Base-by-base conservation (phyloP, 2,797 vertebrate genomes). In the Cryptoprocta ferox region DNA sequence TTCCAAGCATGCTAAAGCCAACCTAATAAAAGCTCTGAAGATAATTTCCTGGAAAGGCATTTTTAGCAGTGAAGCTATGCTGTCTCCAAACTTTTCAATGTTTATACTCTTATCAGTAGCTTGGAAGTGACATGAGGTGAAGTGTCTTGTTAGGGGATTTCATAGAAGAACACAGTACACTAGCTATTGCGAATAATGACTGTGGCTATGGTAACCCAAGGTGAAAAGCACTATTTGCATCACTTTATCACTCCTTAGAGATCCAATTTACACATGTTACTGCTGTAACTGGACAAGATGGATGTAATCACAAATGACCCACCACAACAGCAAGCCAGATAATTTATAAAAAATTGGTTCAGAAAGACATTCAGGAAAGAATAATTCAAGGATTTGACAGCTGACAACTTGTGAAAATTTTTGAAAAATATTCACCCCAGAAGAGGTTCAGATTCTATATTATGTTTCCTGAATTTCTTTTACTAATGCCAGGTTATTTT, bases 281-380 rank as follows among this genome's bases (percentile, higher is more conserved):
- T 96, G 45, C 93, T 97, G 5, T 91, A 98, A 97, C 79, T 68
- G 48, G 95, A 96, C 78, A 95, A 92, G 96, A 98, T 12, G 95
- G 89, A 98, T 98, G 53, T 84, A 98, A 98, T 98, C 88, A 97
- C 83, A 98, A 98, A 98, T 96, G 95, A 98, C 97, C 96, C 95
- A 90, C 88, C 92, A 97, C 93, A 97, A 97, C 78, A 94, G 59
- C 82, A 97, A 98, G 95, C 91, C 89, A 84, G 66, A 80, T 98
- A 96, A 76, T 94, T 66, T 68, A 98, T 59, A 0, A 82, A 94
- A 98, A 97, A 97, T 76, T 73, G 19, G 90, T 98, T 98, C 89
- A 88, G 39, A 97, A 97, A 98, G 94, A 94, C 79, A 97, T 92
- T 97, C 5, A 30, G 63, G 61, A 66, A 70, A 50, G 91, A 96